Percentiles rank a stretch among this genome's conserved stretches.
Conservation (phyloP, 2,797 vertebrate genomes). For the Phoebastria nigripes region DNA sequence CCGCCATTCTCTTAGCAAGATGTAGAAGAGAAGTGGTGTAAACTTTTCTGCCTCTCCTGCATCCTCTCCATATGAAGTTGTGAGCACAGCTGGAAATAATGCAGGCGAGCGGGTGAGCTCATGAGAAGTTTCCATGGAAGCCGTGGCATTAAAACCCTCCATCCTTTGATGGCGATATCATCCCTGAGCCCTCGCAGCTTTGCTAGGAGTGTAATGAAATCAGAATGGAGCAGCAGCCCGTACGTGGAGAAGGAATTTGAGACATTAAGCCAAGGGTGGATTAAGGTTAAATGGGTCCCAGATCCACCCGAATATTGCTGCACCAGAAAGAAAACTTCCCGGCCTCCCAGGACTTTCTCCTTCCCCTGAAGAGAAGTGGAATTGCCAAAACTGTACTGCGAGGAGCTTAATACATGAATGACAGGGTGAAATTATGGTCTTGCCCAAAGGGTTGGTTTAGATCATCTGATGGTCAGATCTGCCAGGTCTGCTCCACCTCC, state of each 20-base stretch:
- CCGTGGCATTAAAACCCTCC: neutral
- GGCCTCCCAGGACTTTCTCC: neutral
- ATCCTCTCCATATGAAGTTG: neutral
- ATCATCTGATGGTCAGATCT: neutral
- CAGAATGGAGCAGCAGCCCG: neutral
- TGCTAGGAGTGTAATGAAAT: neutral
- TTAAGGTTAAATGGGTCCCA: neutral
- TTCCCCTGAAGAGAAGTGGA: neutral
- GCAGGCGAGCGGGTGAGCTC: neutral
- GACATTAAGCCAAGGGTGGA: neutral
- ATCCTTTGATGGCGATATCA: neutral
- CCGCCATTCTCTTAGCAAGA: neutral
- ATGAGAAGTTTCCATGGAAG: neutral
- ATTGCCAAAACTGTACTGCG: neutral
- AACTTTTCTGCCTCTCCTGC: neutral
- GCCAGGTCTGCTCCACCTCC: neutral
- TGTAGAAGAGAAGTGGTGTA: neutral
- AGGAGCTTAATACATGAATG: neutral
- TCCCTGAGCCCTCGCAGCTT: neutral
- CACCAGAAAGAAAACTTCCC: neutral
- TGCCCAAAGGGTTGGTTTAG: neutral
- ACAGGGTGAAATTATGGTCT: neutral
- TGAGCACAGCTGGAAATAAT: constrained; percentile 20
- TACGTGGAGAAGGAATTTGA: neutral
- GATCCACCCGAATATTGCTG: neutral